phyloP scores from a whole-genome alignment of 2,888 invertebrate genomes.

The Scrobipalpa costella region DNA sequence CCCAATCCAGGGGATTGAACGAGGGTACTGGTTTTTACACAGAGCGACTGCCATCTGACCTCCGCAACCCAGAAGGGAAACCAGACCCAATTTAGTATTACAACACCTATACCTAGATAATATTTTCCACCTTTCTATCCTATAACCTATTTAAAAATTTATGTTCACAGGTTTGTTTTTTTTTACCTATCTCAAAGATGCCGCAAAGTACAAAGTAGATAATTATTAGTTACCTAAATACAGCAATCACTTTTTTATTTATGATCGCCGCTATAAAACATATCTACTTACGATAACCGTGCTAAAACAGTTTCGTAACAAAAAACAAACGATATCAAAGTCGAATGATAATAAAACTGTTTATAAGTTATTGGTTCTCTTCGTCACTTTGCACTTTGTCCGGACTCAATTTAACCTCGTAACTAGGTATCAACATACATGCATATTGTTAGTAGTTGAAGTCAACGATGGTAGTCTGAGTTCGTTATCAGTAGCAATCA shows the following conservation, averaged over 20 bases:
- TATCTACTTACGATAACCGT: neutral
- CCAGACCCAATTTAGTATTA: too few species aligned
- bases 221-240: too few species aligned
- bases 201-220: too few species aligned
- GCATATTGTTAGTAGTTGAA: neutral
- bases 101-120: too few species aligned
- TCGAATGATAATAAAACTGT: neutral
- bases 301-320: neutral
- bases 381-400: conserved; percentile 20
- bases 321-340: neutral
- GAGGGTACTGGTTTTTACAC: too few species aligned
- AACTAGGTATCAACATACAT: neutral
- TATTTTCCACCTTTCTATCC: too few species aligned
- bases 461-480: conserved; percentile 6
- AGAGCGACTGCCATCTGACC: too few species aligned
- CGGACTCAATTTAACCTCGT: conserved; percentile 19
- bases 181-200: too few species aligned
- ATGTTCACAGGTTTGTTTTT: too few species aligned
- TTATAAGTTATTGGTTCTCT: conserved; percentile 5
- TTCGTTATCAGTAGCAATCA: conserved; percentile 14
- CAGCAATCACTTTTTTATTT: neutral
- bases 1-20: too few species aligned
- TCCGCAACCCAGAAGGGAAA: too few species aligned
- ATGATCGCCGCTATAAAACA: neutral
- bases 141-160: too few species aligned